Conservation (phyloP, 2,113 vertebrate species). For the Sebastes schlegelii region DNA sequence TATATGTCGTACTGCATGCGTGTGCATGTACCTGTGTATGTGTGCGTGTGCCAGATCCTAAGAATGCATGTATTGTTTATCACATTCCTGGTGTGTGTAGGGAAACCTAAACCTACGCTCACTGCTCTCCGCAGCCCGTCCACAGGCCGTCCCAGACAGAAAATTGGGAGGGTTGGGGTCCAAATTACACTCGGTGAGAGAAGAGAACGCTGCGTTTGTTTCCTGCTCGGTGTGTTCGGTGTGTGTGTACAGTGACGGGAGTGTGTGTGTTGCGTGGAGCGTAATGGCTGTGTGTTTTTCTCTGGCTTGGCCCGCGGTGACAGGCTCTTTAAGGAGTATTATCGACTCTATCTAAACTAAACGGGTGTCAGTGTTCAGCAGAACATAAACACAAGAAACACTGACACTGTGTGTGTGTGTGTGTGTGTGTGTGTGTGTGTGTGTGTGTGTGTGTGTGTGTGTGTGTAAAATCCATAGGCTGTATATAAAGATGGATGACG, state of each 20-base stretch:
- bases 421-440: neutral
- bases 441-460: slow-evolving; percentile 7
- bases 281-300: slow-evolving; percentile 62
- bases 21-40: slow-evolving; percentile 18
- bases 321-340: slow-evolving; percentile 68
- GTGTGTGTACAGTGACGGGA: slow-evolving; percentile 62
- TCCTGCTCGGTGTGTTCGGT: slow-evolving; percentile 62
- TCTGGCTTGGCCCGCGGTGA: slow-evolving; percentile 57
- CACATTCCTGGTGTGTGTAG: slow-evolving; percentile 72
- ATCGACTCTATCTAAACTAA: slow-evolving; percentile 78
- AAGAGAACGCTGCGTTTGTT: slow-evolving; percentile 81
- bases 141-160: slow-evolving; percentile 81
- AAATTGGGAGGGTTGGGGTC: slow-evolving; percentile 81
- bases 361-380: slow-evolving; percentile 66
- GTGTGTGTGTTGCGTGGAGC: slow-evolving; percentile 51
- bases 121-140: slow-evolving; percentile 69
- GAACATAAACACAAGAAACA: slow-evolving; percentile 57
- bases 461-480: neutral
- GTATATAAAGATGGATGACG: neutral
- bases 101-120: slow-evolving; percentile 72
- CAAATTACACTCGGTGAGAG: slow-evolving; percentile 82
- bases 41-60: slow-evolving; percentile 48
- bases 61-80: slow-evolving; percentile 81
- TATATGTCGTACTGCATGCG: slow-evolving; percentile 21
- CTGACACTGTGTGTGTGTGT: slow-evolving; percentile 41